Conservation (phyloP, 2,113 vertebrate species). For the Kryptolebias marmoratus region DNA sequence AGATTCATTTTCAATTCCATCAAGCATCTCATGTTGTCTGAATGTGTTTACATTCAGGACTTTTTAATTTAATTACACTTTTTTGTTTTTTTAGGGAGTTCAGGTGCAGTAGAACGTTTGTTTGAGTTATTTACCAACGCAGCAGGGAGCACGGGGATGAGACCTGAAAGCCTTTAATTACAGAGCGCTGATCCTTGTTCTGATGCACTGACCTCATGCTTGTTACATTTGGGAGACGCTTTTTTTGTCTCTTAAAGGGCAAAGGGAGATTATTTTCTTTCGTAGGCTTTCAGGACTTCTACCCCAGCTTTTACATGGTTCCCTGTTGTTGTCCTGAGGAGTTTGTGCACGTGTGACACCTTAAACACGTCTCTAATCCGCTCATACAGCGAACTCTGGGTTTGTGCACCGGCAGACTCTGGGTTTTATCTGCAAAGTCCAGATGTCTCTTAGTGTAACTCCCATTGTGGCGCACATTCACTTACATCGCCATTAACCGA, state of each 20-base stretch:
- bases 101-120: conserved; percentile 32
- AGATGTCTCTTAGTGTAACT: conserved; percentile 27
- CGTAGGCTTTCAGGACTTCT: not conserved
- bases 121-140: conserved; percentile 25
- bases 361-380: conserved; percentile 44
- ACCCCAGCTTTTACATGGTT: conserved; percentile 2
- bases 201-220: conserved; percentile 41
- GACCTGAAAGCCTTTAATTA: conserved; percentile 72
- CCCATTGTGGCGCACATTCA: not conserved
- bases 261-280: not conserved
- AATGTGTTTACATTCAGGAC: conserved; percentile 17
- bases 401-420: conserved; percentile 30
- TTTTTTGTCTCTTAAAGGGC: conserved; percentile 7
- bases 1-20: conserved; percentile 29
- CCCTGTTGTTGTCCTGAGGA: conserved; percentile 10
- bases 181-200: conserved; percentile 48
- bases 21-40: conserved; percentile 30
- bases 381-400: conserved; percentile 34
- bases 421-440: conserved; percentile 61
- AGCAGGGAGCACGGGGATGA: conserved; percentile 44
- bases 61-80: conserved; percentile 1
- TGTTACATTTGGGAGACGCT: conserved; percentile 1
- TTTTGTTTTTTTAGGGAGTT: conserved; percentile 20
- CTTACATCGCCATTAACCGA: no score
- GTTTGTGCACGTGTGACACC: conserved; percentile 36